Evolutionary conservation across 2,113 vertebrate genomes (phyloP), one percentile per base, ranked within the genome.

Genomic region (Oreotrochilus melanogaster): DNA sequence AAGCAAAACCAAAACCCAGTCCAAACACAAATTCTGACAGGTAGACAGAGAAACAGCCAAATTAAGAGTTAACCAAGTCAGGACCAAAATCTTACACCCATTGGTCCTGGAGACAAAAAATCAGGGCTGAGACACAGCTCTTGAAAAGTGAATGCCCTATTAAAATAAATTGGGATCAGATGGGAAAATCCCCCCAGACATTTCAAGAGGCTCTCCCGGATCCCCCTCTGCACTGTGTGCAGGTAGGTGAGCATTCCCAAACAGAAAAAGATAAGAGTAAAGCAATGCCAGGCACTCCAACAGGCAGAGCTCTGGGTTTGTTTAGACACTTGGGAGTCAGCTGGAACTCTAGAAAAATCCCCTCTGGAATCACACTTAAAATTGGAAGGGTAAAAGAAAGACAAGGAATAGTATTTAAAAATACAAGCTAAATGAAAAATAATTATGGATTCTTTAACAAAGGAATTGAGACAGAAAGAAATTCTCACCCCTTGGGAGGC

Each of bases 401-500:
- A 6, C 45, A 33, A 53, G 37, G 24, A 43, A 33, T 0, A 27
- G 56, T 16, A 5, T 57, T 85, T 48, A 53, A 67, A 91, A 92
- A 18, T 2, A 45, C 15, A 16, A 62, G 22, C 12, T 47, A 35
- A 78, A 65, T 7, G 3, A 75, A 6, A 4, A 42, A 15, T 10
- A 62, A 42, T 7, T 23, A 60, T 1, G 11, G 80, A 18, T 23
- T 19, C 81, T 66, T 60, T 11, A 54, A 42, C 47, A 33, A 64
- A 53, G 60, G 76, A 43, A 70, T 45, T 72, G 8, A 67, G 66
- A 43, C 23, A 25, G 74, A 12, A 79, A 45, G 56, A 71, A 87
- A 71, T 25, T 54, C 50, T 18, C 70, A 31, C 11, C 75, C 86
- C 75, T 94, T 92, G 97, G 97, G 97, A 98, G 97, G 97, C 97